Evolutionary conservation across 2,113 vertebrate genomes (phyloP).

Genomic region (Ramphastos sulfuratus): DNA sequence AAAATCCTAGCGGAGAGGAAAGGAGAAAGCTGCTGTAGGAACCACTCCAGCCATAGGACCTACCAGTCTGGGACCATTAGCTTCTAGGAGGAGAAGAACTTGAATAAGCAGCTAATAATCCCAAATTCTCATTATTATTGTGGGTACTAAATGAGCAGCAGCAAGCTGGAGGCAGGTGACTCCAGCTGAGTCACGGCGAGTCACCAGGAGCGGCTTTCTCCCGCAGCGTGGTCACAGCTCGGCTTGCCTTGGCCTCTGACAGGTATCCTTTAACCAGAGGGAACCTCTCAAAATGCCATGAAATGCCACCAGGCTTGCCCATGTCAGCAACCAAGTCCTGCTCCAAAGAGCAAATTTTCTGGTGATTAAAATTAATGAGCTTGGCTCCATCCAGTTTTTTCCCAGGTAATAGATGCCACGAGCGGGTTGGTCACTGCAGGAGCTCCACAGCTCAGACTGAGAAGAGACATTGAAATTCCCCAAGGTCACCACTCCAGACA

Average conservation of each 20-base stretch:
- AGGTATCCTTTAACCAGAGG: neutral
- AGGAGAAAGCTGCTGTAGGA: neutral
- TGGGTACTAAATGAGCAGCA: neutral
- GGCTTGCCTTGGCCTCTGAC: neutral
- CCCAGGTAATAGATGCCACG: neutral
- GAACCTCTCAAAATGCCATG: neutral
- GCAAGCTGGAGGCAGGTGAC: neutral
- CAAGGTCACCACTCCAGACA: rapidly evolving
- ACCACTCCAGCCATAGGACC: neutral
- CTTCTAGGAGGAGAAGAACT: neutral
- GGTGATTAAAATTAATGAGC: neutral
- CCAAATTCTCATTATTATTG: neutral
- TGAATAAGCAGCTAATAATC: neutral
- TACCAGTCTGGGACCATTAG: rapidly evolving
- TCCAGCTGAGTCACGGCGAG: neutral
- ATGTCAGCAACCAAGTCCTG: rapidly evolving
- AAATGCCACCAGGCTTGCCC: neutral
- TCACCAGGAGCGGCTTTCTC: neutral
- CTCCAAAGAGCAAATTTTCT: neutral
- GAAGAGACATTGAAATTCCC: neutral
- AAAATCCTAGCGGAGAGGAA: neutral
- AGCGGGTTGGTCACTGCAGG: neutral
- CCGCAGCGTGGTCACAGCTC: neutral
- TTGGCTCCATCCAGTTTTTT: neutral
- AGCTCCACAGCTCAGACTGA: neutral